Base-by-base conservation (phyloP, 2,797 vertebrate genomes). In the Chiroxiphia lanceolata region DNA sequence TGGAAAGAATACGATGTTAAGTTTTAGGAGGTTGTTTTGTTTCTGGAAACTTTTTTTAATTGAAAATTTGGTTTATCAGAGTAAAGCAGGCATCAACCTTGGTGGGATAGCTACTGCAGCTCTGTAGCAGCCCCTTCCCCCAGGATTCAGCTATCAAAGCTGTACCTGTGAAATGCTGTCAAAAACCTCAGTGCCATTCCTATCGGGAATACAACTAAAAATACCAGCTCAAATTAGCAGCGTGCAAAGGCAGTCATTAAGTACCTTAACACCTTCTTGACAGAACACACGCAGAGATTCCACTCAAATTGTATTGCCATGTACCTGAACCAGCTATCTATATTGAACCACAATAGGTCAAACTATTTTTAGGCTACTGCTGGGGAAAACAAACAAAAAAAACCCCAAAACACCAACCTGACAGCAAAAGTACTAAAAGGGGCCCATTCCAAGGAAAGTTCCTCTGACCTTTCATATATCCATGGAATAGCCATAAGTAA, bases 191-290 rank as follows among this genome's bases (percentile, higher is more conserved):
- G 27, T 40, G 63, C n/a, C 77, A 64, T 74, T 93, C 51, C 88
- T 90, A 64, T 54, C 19, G 77, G 74, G 86, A 95, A 33, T 16
- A 74, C 54, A 84, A 77, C 67, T 91, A 70, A 90, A 94, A 93
- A 92, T 76, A 95, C 61, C 88, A 87, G 59, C 59, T n/a, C 91
- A 92, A 95, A 92, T 80, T 79, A 95, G 81, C 44, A 89, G 63
- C 13, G 26, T 67, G 74, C 80, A 84, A 82, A 70, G 54, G n/a
- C 27, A 76, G 17, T 72, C 80, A 76, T 93, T 87, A 92, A 93
- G 47, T 27, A 79, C 61, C n/a, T 84, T 87, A 95, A 93, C 79
- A 83, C 47, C 36, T 76, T 95, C 70, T 51, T 87, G 88, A 26
- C 83, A 79, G 81, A 82, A 84, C 20, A 44, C 36, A 60, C 6